Evolutionary conservation across 2,113 vertebrate species (phyloP).

Genomic region (Coregonus clupeaformis): DNA sequence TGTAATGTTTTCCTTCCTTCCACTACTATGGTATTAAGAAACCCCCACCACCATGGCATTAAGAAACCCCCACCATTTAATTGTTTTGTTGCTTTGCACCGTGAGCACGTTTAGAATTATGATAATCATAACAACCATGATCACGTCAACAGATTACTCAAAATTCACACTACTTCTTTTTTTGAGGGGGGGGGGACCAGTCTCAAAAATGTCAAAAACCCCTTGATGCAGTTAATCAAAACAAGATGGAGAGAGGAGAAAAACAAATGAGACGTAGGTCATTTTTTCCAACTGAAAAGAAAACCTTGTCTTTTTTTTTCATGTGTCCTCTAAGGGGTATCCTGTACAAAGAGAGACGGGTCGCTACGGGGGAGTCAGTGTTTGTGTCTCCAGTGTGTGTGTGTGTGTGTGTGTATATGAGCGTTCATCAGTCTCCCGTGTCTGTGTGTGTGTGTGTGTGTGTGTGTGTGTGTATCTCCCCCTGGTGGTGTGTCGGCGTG

Average conservation of each 20-base stretch:
- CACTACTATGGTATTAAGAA: too few species aligned
- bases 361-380: constrained; percentile 18
- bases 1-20: too few species aligned
- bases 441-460: not conserved
- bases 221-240: constrained; percentile 23
- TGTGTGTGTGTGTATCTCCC: constrained; percentile 8
- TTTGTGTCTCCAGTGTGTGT: constrained; percentile 19
- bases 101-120: not conserved
- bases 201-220: not conserved
- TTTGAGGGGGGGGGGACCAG: too few species aligned
- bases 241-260: constrained; percentile 19
- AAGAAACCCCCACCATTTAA: too few species aligned
- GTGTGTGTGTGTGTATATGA: not conserved
- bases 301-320: constrained; percentile 37
- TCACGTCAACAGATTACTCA: too few species aligned
- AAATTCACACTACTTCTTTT: too few species aligned
- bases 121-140: too few species aligned
- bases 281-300: constrained; percentile 12
- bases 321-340: constrained; percentile 37
- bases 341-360: constrained; percentile 29
- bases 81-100: not conserved
- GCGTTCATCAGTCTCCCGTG: too few species aligned
- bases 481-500: constrained; percentile 10
- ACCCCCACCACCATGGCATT: too few species aligned
- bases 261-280: constrained; percentile 4